Conservation (phyloP, 2,888 invertebrate genomes). For the Napeogenes inachia region DNA sequence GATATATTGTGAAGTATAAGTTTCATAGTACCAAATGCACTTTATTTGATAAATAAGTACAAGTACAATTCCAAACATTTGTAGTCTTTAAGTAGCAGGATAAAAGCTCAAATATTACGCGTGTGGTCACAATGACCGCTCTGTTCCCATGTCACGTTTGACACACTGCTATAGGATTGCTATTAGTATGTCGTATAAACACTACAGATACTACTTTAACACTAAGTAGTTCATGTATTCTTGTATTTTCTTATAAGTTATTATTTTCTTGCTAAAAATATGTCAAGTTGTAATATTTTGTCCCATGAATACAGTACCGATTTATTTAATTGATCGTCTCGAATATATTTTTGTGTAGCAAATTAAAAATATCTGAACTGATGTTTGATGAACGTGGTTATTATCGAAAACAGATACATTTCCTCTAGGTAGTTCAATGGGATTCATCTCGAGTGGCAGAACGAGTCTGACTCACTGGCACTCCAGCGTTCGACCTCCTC, state of each 20-base stretch:
- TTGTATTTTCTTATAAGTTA: too few species aligned
- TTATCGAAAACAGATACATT: constrained; percentile 59
- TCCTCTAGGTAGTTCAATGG: constrained; percentile 59
- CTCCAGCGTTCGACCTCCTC: constrained; percentile 66
- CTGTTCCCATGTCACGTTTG: constrained; percentile 58
- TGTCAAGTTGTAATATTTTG: too few species aligned
- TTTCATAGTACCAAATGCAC: too few species aligned
- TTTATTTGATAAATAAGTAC: too few species aligned
- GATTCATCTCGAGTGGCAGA: constrained; percentile 52
- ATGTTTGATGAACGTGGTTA: constrained; percentile 6
- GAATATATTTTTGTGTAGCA: too few species aligned
- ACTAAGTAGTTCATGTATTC: too few species aligned
- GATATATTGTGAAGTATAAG: too few species aligned
- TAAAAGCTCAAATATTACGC: constrained; percentile 31
- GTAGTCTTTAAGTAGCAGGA: too few species aligned
- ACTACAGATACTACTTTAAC: too few species aligned
- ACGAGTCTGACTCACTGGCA: constrained; percentile 60
- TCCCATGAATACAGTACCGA: too few species aligned
- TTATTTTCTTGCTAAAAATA: too few species aligned
- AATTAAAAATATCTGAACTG: background rate
- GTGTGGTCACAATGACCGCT: constrained; percentile 37
- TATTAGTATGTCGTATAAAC: background rate
- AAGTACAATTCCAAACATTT: constrained; percentile 14
- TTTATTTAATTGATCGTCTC: too few species aligned
- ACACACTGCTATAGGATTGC: constrained; percentile 46